Conservation (phyloP, 2,113 vertebrate species). For the mouse (Mus musculus) region GRCm39 chr13:105529001-105529500, state of each 20-base stretch:
- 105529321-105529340: conserved; percentile 61
- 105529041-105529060: no score
- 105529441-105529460: conserved; percentile 79
- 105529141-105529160: conserved; percentile 99
- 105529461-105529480: neutral
- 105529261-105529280: conserved; percentile 84
- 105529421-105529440: conserved; percentile 92
- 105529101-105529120: no score
- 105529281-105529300: conserved; percentile 61
- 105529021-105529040: no score
- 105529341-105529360: conserved; percentile 84
- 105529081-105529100: no score
- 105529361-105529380: conserved; percentile 92
- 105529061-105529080: no score
- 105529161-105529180: conserved; percentile 96
- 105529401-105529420: conserved; percentile 87
- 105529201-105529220: conserved; percentile 97
- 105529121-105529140: conserved; percentile 95
- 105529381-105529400: conserved; percentile 93
- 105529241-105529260: conserved; percentile 74
- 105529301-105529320: conserved; percentile 84
- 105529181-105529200: conserved; percentile 99
- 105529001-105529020: no score
- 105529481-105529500: neutral
- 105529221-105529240: conserved; percentile 61